Base-by-base conservation (phyloP, 2,888 invertebrate genomes). In the Eupithecia pulchellata region DNA sequence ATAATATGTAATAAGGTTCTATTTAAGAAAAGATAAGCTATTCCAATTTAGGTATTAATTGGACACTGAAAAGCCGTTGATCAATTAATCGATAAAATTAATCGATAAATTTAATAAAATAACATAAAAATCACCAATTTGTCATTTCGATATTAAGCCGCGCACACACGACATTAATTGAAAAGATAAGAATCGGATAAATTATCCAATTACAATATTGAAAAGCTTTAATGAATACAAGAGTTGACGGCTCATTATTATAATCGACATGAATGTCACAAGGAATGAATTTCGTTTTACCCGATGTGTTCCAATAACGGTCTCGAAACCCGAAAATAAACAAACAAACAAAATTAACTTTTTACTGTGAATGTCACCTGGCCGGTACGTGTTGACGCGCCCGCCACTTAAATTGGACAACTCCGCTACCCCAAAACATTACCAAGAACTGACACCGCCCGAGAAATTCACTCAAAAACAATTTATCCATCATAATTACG, bases 181-280 rank as follows among this genome's bases (percentile, higher is more conserved):
- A 84, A 84, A 85, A 84, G 87, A 89, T 89, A 88, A 86, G 78
- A 82, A 88, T 89, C 89, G 78, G 80, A 84, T 85, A 85, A 85
- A 86, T 89, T 86, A 84, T 83, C 81, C 88, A 88, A 88, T 89
- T 88, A 88, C 79, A 83, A 84, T 84, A 87, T 86, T 83, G 83
- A 84, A 84, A 83, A 81, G 75, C 79, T 74, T 79, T 85, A 87
- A 88, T 84, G 82, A 83, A 80, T 84, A 81, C 77, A 80, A 75
- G 79, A 85, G 80, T 81, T 85, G 87, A 86, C 86, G 82, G 83
- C 82, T 86, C 83, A 86, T 88, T 86, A 86, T 79, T 83, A 80
- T 61, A 84, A 84, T 84, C 82, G 82, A 81, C 82, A 83, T 82
- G 79, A 74, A 60, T 68, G 78, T 77, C 68, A 76, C 64, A 79